Evolutionary conservation across 2,888 invertebrate species (phyloP).

Genomic region (Ophion obscuratus): DNA sequence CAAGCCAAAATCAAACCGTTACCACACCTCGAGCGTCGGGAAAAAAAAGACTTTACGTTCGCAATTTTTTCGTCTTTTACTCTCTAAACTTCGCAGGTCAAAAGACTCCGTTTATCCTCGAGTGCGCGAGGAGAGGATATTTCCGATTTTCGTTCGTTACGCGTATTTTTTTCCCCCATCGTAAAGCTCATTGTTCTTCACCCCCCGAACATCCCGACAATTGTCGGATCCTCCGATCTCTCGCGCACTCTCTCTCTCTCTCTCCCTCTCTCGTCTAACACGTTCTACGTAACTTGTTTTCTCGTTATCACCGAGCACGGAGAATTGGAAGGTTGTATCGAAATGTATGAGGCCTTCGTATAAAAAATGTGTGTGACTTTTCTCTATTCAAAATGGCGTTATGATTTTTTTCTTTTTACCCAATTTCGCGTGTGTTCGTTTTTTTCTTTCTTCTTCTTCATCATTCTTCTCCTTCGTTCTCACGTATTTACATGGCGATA

Average conservation of each 20-base stretch:
- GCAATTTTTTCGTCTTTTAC: slow-evolving; percentile 10
- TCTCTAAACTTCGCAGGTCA: slow-evolving; percentile 36
- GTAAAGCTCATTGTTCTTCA: neutral
- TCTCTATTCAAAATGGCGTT: slow-evolving; percentile 17
- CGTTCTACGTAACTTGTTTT: too few species aligned
- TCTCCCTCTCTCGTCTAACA: neutral
- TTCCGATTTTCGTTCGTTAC: neutral
- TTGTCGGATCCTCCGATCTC: slow-evolving; percentile 1
- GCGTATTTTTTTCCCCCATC: neutral
- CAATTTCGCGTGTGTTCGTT: neutral
- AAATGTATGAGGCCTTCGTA: slow-evolving; percentile 71
- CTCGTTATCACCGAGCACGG: slow-evolving; percentile 45
- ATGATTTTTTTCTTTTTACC: slow-evolving; percentile 3
- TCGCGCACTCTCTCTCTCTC: slow-evolving; percentile 32
- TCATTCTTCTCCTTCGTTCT: slow-evolving; percentile 51
- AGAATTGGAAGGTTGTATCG: slow-evolving; percentile 67
- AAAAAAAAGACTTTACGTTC: slow-evolving; percentile 56
- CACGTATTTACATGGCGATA: slow-evolving; percentile 80
- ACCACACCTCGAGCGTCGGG: slow-evolving; percentile 63
- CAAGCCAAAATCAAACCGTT: slow-evolving; percentile 81
- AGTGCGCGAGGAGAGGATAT: slow-evolving; percentile 3
- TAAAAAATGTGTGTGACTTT: slow-evolving; percentile 63
- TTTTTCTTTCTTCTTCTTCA: slow-evolving; percentile 12
- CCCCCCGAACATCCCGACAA: neutral
- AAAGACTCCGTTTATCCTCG: slow-evolving; percentile 52